These are phyloP conservation scores for Conus betulinus DNA, from an alignment of 1,140 invertebrate species.

Conservation along the genomic window DNA sequence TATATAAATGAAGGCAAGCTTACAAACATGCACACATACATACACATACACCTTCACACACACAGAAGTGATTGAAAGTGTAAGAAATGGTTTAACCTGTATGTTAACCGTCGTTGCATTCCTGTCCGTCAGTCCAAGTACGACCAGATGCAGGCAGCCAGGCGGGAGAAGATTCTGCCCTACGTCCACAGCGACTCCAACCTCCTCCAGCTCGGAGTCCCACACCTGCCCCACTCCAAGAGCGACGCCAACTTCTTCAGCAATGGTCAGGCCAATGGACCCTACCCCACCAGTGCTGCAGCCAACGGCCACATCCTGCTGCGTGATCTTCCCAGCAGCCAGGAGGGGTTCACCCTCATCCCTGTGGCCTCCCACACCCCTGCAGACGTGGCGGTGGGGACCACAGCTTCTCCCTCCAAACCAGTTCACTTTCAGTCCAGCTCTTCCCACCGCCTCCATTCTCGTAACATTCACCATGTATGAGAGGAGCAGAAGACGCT, in stretches of 20 bases:
- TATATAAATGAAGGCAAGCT: background rate
- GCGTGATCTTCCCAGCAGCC: conserved; percentile 36
- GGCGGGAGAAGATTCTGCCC: conserved; percentile 67
- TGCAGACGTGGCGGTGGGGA: background rate
- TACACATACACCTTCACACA: background rate
- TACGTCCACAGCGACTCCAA: conserved; percentile 64
- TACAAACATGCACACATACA: conserved; percentile 2
- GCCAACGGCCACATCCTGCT: conserved; percentile 38
- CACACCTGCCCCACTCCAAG: conserved; percentile 54
- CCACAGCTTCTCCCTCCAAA: background rate
- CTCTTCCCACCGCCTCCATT: conserved; percentile 24
- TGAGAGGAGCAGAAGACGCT: background rate
- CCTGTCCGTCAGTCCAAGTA: conserved; percentile 81
- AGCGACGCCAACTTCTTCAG: conserved; percentile 48
- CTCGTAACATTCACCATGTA: conserved; percentile 40
- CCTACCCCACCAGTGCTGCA: too few species aligned
- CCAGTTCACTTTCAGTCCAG: background rate
- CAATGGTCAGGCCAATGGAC: background rate
- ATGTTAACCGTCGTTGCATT: too few species aligned
- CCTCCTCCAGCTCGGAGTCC: conserved; percentile 41
- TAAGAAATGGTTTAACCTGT: background rate
- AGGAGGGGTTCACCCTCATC: conserved; percentile 37
- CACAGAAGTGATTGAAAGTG: background rate
- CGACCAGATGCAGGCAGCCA: conserved; percentile 80
- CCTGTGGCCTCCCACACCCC: conserved; percentile 19